phyloP scores from a whole-genome alignment of 1,140 invertebrate species.

The Cecropterus lyciades region DNA sequence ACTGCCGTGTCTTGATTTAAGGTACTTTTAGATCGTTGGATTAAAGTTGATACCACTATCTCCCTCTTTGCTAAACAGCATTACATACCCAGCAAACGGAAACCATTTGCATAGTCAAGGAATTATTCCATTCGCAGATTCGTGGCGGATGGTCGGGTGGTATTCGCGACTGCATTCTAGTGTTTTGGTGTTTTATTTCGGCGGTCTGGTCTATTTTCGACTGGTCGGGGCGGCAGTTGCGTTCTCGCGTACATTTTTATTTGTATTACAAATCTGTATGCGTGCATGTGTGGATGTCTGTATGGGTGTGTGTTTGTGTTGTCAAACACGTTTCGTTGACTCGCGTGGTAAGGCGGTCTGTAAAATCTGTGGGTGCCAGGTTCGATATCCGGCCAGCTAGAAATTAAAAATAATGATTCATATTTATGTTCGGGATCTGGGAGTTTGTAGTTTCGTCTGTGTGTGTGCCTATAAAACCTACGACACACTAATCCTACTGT shows the following conservation, averaged over 20 bases:
- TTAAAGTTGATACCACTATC: neutral
- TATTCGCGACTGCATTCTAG: constrained; percentile 25
- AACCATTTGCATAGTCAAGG: constrained; percentile 17
- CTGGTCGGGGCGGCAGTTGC: constrained; percentile 4
- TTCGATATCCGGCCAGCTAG: no score
- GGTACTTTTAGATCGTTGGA: no score
- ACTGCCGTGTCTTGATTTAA: no score
- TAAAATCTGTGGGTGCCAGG: no score
- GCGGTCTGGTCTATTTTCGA: constrained; percentile 23
- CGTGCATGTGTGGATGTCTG: neutral
- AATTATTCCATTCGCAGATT: constrained; percentile 5
- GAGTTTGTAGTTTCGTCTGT: no score
- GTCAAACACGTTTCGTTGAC: neutral
- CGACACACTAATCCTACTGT: no score
- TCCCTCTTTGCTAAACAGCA: neutral
- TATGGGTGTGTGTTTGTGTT: neutral
- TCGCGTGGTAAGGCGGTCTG: no score
- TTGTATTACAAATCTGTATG: neutral
- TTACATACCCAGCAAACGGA: neutral
- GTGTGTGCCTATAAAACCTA: no score
- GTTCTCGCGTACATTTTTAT: constrained; percentile 7
- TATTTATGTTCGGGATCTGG: no score
- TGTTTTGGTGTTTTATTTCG: constrained; percentile 24
- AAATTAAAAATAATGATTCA: no score
- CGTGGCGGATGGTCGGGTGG: neutral